A percentile compares a stretch with the other conserved stretches of the same genome.
Conservation (phyloP, 2,797 vertebrate genomes). For the Gephyroberyx darwinii region DNA sequence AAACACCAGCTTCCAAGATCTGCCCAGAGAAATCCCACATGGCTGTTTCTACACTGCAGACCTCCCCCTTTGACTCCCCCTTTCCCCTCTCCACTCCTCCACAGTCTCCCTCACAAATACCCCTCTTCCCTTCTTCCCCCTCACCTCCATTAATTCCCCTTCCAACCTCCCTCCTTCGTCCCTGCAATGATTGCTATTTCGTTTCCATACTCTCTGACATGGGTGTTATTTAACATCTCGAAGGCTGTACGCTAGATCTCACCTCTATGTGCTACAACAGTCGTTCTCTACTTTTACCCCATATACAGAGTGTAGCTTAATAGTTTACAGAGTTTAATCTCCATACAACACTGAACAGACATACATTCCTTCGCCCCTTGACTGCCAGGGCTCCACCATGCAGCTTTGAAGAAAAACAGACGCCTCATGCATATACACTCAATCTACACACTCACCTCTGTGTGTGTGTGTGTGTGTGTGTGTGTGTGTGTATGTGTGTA, state of each 20-base stretch:
- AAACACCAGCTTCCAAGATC: conserved; percentile 86
- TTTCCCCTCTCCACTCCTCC: conserved; percentile 42
- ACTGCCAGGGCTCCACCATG: conserved; percentile 66
- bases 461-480: conserved; percentile 37
- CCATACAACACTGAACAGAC: conserved; percentile 77
- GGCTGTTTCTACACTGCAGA: conserved; percentile 77
- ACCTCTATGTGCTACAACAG: conserved; percentile 14
- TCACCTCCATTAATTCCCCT: conserved; percentile 48
- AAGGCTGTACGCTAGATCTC: conserved; percentile 6
- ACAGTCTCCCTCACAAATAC: conserved; percentile 46
- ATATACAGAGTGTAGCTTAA: conserved; percentile 42
- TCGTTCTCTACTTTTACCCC: conserved; percentile 41
- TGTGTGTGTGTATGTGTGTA: conserved; percentile 31
- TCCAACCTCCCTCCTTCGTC: conserved; percentile 46
- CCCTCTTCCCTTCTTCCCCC: conserved; percentile 34
- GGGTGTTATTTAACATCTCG: background rate
- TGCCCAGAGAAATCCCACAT: conserved; percentile 85
- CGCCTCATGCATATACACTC: conserved; percentile 64
- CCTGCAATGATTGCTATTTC: conserved; percentile 11
- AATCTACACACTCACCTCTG: conserved; percentile 55
- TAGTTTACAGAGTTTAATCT: conserved; percentile 70
- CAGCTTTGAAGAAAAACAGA: conserved; percentile 80
- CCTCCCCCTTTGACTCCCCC: conserved; percentile 54
- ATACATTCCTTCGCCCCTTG: conserved; percentile 76
- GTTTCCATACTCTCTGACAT: conserved; percentile 18